Evolutionary conservation across 2,113 vertebrate genomes (phyloP).

Genomic region (Siniperca knerii): DNA sequence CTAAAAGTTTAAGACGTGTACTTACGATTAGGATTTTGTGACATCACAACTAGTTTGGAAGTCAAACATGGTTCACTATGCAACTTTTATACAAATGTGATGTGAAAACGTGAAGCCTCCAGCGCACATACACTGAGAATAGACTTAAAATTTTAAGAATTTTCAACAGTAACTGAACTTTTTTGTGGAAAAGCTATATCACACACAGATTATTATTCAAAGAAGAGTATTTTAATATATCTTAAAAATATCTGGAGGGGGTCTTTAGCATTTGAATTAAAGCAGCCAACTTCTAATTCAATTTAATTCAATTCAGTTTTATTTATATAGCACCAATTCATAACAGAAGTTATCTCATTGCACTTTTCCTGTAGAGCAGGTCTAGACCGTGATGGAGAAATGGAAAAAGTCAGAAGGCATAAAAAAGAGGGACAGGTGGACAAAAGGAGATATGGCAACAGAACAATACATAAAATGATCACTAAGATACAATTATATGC

Average conservation of each 20-base stretch:
- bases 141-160: background rate
- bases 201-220: background rate
- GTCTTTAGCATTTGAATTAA: slow-evolving; percentile 3
- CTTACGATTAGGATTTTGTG: background rate
- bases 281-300: too few relatives aligned
- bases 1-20: background rate
- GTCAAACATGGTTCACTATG: background rate
- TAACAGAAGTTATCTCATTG: too few relatives aligned
- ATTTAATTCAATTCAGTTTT: too few relatives aligned
- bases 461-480: background rate
- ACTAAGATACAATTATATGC: background rate
- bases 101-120: background rate
- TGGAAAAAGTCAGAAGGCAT: background rate
- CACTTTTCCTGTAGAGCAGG: too few relatives aligned
- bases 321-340: too few relatives aligned
- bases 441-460: background rate
- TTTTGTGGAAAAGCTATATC: too few relatives aligned
- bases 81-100: too few relatives aligned
- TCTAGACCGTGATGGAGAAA: background rate
- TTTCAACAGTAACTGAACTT: too few relatives aligned
- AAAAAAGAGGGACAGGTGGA: background rate
- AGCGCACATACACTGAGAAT: background rate
- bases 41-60: background rate
- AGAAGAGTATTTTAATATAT: background rate
- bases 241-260: background rate